Conservation (phyloP, 1,140 invertebrate genomes). For the Lepidurus arcticus region DNA sequence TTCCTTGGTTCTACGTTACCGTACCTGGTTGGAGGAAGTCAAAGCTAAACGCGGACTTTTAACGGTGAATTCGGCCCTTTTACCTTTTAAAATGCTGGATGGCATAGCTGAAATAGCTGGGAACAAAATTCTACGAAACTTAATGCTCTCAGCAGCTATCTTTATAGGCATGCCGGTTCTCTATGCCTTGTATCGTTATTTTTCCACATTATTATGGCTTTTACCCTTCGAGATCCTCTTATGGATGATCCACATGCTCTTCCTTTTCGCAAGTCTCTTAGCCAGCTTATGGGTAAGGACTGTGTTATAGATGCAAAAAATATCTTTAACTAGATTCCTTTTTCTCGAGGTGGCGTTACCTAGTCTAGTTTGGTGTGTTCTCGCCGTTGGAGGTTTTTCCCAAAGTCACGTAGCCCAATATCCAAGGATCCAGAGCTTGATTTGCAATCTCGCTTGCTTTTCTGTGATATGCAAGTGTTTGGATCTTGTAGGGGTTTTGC, state of each 20-base stretch:
- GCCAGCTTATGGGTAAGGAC: not conserved
- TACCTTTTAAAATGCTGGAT: constrained; percentile 67
- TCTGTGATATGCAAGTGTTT: not conserved
- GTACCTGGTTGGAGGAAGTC: constrained; percentile 43
- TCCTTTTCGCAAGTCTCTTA: not conserved
- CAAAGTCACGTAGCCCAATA: not conserved
- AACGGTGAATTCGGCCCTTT: constrained; percentile 58
- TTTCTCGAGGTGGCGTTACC: not conserved
- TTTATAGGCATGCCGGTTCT: constrained; percentile 42
- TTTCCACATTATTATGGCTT: constrained; percentile 35
- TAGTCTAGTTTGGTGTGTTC: not conserved
- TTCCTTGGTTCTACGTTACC: constrained; percentile 55
- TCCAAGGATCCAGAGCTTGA: not conserved
- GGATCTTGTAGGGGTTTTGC: not conserved
- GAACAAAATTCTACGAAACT: constrained; percentile 42
- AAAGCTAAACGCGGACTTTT: constrained; percentile 49
- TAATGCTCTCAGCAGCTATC: constrained; percentile 35
- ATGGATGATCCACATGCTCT: not conserved
- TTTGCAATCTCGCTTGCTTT: not conserved
- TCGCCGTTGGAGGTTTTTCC: not conserved
- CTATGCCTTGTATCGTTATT: constrained; percentile 43
- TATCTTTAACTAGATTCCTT: not conserved
- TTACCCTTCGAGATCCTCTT: constrained; percentile 1
- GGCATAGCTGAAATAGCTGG: constrained; percentile 64
- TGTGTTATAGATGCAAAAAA: not conserved